A percentile compares a stretch with the other conserved stretches of the same genome.
Conservation (phyloP, 64 coral and sea anemone genomes). For the Montipora sp. region DNA sequence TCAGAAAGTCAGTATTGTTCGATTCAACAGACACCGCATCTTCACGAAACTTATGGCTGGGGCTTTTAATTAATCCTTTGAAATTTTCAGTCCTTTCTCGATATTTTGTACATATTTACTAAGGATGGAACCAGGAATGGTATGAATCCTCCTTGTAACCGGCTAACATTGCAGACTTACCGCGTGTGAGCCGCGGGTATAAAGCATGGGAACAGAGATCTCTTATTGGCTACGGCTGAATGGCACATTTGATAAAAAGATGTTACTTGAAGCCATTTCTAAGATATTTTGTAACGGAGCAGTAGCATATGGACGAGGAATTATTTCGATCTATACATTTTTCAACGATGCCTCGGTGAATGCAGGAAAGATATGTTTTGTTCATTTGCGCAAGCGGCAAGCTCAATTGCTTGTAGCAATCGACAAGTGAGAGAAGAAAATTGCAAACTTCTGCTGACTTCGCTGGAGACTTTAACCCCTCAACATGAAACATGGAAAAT, state of each 20-base stretch:
- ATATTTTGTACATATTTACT: constrained; percentile 1
- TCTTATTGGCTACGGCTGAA: constrained; percentile 22
- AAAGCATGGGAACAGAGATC: background rate
- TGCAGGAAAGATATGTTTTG: constrained; percentile 48
- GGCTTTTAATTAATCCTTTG: constrained; percentile 17
- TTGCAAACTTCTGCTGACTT: constrained; percentile 29
- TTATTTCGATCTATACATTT: constrained; percentile 27
- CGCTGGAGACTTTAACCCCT: constrained; percentile 24
- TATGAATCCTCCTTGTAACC: background rate
- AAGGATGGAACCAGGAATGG: constrained; percentile 11
- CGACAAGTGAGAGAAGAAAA: constrained; percentile 32
- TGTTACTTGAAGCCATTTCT: constrained; percentile 19
- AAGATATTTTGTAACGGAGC: constrained; percentile 18
- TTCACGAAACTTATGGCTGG: constrained; percentile 5
- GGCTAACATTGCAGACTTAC: background rate
- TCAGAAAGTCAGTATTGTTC: background rate
- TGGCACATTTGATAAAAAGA: constrained; percentile 17
- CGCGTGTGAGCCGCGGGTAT: background rate
- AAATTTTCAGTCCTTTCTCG: background rate
- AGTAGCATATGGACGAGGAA: constrained; percentile 24
- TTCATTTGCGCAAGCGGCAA: constrained; percentile 11
- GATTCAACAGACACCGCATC: constrained; percentile 16
- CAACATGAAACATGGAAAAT: constrained; percentile 32
- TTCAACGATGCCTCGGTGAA: constrained; percentile 1
- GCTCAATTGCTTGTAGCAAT: constrained; percentile 31